phyloP scores from a whole-genome alignment of 2,797 vertebrate species.

The Enteromius afrohamiltoni region DNA sequence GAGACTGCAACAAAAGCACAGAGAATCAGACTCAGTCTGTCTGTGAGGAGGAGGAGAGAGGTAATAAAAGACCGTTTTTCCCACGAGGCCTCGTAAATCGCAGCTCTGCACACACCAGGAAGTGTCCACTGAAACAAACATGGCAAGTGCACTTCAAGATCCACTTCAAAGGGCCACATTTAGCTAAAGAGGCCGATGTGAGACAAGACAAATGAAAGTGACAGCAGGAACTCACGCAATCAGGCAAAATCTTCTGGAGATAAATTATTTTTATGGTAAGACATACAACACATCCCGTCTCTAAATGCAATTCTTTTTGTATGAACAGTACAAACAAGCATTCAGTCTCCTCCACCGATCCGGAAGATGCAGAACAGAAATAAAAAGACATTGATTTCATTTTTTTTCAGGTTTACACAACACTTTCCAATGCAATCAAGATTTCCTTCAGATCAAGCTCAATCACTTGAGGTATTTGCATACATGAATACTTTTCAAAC shows the following conservation, averaged over 20 bases:
- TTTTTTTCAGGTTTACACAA: too few species aligned
- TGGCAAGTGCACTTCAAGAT: constrained; percentile 59
- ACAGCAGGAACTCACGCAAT: too few species aligned
- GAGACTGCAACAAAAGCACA: constrained; percentile 26
- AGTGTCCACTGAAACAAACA: constrained; percentile 39
- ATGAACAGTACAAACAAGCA: not conserved
- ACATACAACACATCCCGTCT: too few species aligned
- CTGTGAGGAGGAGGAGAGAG: not conserved
- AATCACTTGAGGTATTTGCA: too few species aligned
- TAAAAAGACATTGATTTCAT: not conserved
- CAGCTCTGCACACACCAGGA: constrained; percentile 27
- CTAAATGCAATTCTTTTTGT: not conserved
- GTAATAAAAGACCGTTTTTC: constrained; percentile 11
- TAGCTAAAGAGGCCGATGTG: not conserved
- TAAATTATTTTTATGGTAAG: not conserved
- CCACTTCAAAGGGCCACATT: constrained; percentile 30
- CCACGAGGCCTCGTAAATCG: constrained; percentile 26
- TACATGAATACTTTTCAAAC: too few species aligned
- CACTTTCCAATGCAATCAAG: too few species aligned
- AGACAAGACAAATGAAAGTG: too few species aligned
- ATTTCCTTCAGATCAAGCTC: too few species aligned
- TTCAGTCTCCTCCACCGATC: not conserved
- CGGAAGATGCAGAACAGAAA: not conserved
- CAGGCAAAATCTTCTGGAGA: not conserved
- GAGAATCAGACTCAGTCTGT: constrained; percentile 13